Conservation (phyloP, 2,797 vertebrate genomes). For the Labeo calbasu region DNA sequence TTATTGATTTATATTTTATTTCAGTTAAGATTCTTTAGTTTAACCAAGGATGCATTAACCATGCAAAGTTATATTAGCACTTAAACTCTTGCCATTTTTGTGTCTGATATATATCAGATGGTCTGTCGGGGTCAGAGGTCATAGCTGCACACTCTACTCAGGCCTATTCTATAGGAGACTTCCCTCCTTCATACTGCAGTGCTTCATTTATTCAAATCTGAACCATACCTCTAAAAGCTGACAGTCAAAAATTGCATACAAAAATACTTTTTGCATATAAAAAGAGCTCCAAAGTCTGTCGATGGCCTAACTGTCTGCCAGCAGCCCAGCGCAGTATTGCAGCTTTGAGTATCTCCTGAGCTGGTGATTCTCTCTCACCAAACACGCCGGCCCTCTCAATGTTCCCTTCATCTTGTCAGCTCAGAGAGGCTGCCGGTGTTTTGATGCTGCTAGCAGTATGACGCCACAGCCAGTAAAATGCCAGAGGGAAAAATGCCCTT, state of each 20-base stretch:
- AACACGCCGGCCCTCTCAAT: constrained; percentile 35
- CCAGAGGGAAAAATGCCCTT: constrained; percentile 64
- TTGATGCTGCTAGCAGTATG: constrained; percentile 56
- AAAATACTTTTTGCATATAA: background rate
- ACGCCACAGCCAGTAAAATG: constrained; percentile 51
- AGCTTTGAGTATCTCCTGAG: constrained; percentile 15
- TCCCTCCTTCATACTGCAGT: background rate
- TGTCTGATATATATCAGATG: background rate
- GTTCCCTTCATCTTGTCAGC: constrained; percentile 39
- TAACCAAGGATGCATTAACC: background rate
- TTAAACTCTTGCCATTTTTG: background rate
- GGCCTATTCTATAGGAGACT: background rate
- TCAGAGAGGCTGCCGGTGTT: constrained; percentile 49
- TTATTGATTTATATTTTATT: no score
- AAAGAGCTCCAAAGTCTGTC: constrained; percentile 5
- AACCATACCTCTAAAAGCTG: background rate
- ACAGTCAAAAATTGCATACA: background rate
- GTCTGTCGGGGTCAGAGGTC: background rate
- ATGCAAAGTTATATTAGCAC: background rate
- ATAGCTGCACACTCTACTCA: background rate
- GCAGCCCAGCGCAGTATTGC: background rate
- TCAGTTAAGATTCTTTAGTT: no score
- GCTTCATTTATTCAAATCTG: constrained; percentile 12
- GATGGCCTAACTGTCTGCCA: constrained; percentile 16
- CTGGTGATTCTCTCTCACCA: constrained; percentile 37